Evolutionary conservation across 2,113 vertebrate genomes (phyloP).

Genomic region (Caranx melampygus): DNA sequence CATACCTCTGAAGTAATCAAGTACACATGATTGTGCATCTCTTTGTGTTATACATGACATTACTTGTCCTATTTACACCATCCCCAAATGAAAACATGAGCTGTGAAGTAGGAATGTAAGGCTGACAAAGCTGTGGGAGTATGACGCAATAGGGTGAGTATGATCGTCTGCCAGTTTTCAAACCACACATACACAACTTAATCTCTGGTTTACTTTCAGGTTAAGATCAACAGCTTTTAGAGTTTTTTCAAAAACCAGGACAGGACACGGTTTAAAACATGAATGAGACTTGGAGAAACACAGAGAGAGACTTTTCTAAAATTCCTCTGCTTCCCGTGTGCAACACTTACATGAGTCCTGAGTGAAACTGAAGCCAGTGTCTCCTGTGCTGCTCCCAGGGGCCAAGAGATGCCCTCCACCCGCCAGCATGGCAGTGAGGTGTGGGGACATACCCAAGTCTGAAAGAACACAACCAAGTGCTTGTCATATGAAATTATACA

Average conservation of each 20-base stretch:
- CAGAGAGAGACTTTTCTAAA: background rate
- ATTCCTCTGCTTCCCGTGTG: slow-evolving; percentile 1
- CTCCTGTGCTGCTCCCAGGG: slow-evolving; percentile 95
- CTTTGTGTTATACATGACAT: slow-evolving; percentile 34
- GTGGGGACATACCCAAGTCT: slow-evolving; percentile 98
- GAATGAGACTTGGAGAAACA: background rate
- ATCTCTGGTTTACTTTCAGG: background rate
- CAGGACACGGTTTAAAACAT: background rate
- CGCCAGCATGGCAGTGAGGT: slow-evolving; percentile 94
- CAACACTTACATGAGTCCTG: slow-evolving; percentile 92
- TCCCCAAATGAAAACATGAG: slow-evolving; percentile 32
- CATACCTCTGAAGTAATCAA: background rate
- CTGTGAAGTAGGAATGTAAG: slow-evolving; percentile 58
- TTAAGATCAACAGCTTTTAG: background rate
- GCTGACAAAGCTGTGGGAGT: slow-evolving; percentile 16
- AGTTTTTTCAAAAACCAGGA: slow-evolving; percentile 4
- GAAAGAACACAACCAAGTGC: slow-evolving; percentile 58
- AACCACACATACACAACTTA: background rate
- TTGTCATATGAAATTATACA: background rate
- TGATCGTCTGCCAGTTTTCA: background rate
- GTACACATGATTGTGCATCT: background rate
- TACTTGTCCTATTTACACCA: slow-evolving; percentile 30
- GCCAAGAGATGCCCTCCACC: slow-evolving; percentile 90
- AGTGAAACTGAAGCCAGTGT: slow-evolving; percentile 97
- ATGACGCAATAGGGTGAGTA: slow-evolving; percentile 18